Percentiles rank a stretch among this genome's conserved stretches.
phyloP scores from a whole-genome alignment of 1,140 invertebrate species.

The Procambarus clarkii region DNA sequence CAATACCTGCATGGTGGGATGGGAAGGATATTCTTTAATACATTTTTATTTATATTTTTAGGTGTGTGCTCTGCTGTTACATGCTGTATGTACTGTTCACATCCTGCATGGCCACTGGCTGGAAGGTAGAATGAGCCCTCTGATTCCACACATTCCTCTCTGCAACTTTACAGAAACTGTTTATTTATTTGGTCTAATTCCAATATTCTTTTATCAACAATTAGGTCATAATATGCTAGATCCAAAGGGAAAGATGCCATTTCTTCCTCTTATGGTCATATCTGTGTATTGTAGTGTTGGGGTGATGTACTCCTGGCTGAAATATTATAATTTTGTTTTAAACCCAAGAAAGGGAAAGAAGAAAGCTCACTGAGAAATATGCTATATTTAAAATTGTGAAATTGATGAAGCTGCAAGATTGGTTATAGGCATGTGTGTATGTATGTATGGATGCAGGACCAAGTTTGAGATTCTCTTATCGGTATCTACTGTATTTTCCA shows the following conservation, averaged over 20 bases:
- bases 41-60: slow-evolving; percentile 2
- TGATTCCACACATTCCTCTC: slow-evolving; percentile 17
- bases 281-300: slow-evolving; percentile 70
- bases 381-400: not conserved
- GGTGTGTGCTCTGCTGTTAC: slow-evolving; percentile 54
- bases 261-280: slow-evolving; percentile 70
- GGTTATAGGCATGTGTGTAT: no score
- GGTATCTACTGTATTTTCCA: no score
- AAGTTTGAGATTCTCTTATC: no score
- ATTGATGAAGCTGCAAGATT: no score
- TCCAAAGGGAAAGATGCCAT: slow-evolving; percentile 55
- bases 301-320: slow-evolving; percentile 50
- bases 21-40: no score
- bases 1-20: no score
- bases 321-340: slow-evolving; percentile 15
- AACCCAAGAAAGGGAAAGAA: slow-evolving; percentile 24
- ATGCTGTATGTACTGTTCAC: slow-evolving; percentile 21
- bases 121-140: not conserved
- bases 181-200: slow-evolving; percentile 53
- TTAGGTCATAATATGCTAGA: slow-evolving; percentile 34
- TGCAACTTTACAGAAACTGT: slow-evolving; percentile 24
- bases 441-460: no score
- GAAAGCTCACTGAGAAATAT: slow-evolving; percentile 10
- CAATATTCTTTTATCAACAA: slow-evolving; percentile 46
- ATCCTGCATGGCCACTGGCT: slow-evolving; percentile 42